Percentiles rank a stretch among this genome's conserved stretches.
phyloP scores from a whole-genome alignment of 2,888 invertebrate genomes.

The Yponomeuta sedellus region DNA sequence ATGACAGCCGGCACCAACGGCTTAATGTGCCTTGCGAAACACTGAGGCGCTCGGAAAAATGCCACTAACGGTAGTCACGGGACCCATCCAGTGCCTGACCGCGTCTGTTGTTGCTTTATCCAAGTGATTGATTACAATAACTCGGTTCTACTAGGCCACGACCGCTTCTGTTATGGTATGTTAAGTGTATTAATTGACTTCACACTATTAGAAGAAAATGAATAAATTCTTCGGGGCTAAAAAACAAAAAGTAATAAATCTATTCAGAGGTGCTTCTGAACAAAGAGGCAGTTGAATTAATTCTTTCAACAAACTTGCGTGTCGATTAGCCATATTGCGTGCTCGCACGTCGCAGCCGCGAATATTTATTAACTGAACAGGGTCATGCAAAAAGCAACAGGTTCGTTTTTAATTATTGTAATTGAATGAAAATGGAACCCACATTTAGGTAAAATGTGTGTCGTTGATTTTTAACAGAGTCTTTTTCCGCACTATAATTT shows the following conservation, averaged over 20 bases:
- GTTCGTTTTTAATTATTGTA: background rate
- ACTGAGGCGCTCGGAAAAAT: no score
- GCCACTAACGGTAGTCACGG: no score
- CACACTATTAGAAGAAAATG: background rate
- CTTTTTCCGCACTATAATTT: background rate
- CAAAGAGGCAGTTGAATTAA: background rate
- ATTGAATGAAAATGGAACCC: background rate
- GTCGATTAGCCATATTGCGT: background rate
- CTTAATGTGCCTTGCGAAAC: no score
- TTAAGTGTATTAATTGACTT: no score
- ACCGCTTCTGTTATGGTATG: no score
- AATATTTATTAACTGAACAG: background rate
- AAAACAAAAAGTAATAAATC: background rate
- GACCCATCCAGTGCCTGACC: no score
- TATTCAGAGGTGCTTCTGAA: background rate
- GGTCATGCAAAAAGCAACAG: background rate
- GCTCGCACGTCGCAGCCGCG: background rate
- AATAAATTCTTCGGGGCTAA: background rate
- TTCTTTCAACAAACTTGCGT: background rate
- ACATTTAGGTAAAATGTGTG: background rate
- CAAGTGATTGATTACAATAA: no score
- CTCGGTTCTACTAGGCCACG: no score
- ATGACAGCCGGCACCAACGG: no score
- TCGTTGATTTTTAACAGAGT: background rate
- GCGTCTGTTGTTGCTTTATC: no score